Base-by-base conservation (phyloP, 1,140 invertebrate genomes). In the Metaphire vulgaris region DNA sequence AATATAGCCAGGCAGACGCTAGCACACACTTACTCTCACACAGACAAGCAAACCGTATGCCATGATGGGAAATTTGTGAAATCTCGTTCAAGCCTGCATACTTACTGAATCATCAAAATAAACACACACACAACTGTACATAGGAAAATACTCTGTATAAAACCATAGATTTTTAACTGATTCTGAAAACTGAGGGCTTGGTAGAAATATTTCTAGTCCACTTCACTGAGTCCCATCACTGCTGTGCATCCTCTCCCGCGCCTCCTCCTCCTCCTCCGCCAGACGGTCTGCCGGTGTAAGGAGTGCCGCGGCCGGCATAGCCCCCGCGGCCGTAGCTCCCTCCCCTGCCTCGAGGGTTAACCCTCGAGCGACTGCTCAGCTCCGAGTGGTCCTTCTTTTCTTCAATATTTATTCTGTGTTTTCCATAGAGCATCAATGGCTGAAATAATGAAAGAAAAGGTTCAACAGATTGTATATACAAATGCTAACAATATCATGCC, bases 341-440 rank as follows among this genome's bases (percentile, higher is more conserved):
- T 34, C 74, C 66, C 16, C 77, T 68, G 2, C 32, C 33, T 26
- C 73, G 32, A 14, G 74, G 56, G 78, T 74, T 83, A 81, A 79
- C 84, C 87, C 87, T 74, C 87, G 87, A 76, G 86, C 87, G 74
- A 87, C 88, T 65, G 87, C 89, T 84, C 87, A 87, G 79, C 29
- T 90, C 89, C 16, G 89, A 89, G 81, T 82, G 73, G 16, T 84
- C 80, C 72, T 92, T 92, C 87, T 96, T 96, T 85, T 95, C 93
- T 87, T 97, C 94, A 30, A 96, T 92, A 85, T 97, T 97, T 71
- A 96, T 85, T 83, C 93, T 91, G 81, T 90, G 90, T 34, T 91
- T 89, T 77, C 90, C 89, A 82, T 91, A 90, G 79, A 90, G 93
- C 83, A 89, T 91, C 70, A 95, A 91, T 28, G 92, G 91, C 92